phyloP scores from a whole-genome alignment of 2,888 invertebrate species.

The Himalopsyche kuldschensis region DNA sequence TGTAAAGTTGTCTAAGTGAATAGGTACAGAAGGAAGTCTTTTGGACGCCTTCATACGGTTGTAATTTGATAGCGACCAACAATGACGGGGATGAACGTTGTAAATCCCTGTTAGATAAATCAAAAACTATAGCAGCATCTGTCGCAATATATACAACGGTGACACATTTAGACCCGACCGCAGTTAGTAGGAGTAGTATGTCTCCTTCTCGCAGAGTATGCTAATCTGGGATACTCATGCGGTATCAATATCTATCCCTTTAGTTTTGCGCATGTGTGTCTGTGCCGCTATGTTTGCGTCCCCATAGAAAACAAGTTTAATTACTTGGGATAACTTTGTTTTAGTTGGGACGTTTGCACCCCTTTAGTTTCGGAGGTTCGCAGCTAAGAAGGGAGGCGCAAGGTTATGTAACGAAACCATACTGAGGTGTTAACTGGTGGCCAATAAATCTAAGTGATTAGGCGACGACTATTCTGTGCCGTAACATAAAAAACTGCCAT shows the following conservation, averaged over 20 bases:
- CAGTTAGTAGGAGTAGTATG: neutral
- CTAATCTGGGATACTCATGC: neutral
- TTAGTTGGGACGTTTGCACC: conserved; percentile 29
- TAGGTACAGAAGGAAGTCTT: too few relatives aligned
- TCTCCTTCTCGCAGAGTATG: neutral
- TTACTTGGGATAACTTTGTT: conserved; percentile 36
- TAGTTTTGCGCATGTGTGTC: neutral
- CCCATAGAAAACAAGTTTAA: conserved; percentile 37
- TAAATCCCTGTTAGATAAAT: neutral
- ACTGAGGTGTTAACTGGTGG: neutral
- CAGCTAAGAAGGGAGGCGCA: neutral
- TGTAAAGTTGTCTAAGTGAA: too few relatives aligned
- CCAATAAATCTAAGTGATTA: neutral
- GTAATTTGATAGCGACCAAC: neutral
- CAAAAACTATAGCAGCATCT: neutral
- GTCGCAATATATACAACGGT: neutral
- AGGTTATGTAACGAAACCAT: conserved; percentile 8
- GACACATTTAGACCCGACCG: neutral
- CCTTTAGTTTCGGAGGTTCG: conserved; percentile 24
- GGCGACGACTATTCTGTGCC: neutral
- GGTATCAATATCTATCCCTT: neutral
- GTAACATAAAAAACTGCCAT: too few relatives aligned
- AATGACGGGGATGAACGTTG: neutral
- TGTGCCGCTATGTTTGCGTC: conserved; percentile 7
- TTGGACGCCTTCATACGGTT: too few relatives aligned